Evolutionary conservation across 2,888 invertebrate genomes (phyloP), one percentile per base, ranked within the genome.

Genomic region (Drosophila atripex): DNA sequence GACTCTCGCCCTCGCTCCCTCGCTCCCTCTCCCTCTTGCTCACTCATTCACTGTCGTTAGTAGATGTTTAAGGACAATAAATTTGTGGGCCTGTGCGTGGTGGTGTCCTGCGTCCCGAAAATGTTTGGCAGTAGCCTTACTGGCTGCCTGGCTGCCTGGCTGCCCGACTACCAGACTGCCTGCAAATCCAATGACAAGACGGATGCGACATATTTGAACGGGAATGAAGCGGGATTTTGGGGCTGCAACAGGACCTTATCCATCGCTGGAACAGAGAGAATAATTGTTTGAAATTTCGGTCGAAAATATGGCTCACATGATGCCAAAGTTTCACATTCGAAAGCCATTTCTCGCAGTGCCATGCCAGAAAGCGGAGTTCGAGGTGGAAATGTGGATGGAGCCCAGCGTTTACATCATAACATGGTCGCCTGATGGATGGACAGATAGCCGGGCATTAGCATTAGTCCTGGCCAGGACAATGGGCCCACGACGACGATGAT

Each of bases 381-480:
- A 21, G 39, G 28, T 35, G 63, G 57, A 51, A 43, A n/a, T 28
- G 45, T 39, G 52, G 35, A 30, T 21, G 52, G 14, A 43, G 65
- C 64, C 54, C 56, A 73, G 69, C 78, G 78, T 84, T 82, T 75
- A 78, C 82, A 84, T 82, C 82, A 82, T 82, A 82, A 82, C 77
- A 83, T 76, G 84, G 68, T 76, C 76, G 65, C 49, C 75, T 85
- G 82, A 80, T 84, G 85, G 82, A 82, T 77, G 74, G 82, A 75
- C 85, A 82, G 82, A 84, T 82, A 85, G 79, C 77, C 83, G 65
- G 60, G 86, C 80, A 84, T 80, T 80, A 76, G 78, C 83, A 83
- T 83, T 83, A 83, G 82, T n/a, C n/a, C n/a, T 71, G 75, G 65
- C 63, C 71, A 68, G 54, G 56, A 72, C 60, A 63, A 51, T 58